phyloP scores from a whole-genome alignment of 2,113 vertebrate genomes.

The Passer montanus region DNA sequence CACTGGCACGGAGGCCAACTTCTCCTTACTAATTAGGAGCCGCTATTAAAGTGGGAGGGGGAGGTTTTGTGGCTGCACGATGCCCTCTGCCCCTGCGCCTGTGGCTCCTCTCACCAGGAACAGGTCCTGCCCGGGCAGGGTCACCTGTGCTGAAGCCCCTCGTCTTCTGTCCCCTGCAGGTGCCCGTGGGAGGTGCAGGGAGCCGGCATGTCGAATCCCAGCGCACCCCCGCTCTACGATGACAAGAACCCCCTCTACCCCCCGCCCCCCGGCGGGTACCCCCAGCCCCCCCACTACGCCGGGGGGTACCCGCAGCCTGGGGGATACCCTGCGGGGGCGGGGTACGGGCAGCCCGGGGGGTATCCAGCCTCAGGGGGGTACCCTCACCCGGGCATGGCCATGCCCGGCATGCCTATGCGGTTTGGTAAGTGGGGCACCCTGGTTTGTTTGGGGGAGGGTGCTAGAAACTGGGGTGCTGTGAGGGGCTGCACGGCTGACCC shows the following conservation, averaged over 20 bases:
- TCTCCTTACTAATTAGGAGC: background rate
- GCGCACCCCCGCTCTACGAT: constrained; percentile 84
- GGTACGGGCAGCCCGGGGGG: constrained; percentile 22
- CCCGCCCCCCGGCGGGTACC: constrained; percentile 48
- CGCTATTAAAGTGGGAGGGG: background rate
- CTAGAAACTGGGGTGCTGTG: background rate
- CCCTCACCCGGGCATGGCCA: constrained; percentile 34
- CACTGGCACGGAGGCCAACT: background rate
- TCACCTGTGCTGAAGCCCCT: background rate
- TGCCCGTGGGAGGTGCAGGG: background rate
- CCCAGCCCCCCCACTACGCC: constrained; percentile 38
- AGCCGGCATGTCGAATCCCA: constrained; percentile 83
- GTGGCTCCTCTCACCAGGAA: accelerated
- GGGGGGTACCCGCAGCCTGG: constrained; percentile 70
- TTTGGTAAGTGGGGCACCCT: constrained; percentile 75
- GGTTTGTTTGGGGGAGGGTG: background rate
- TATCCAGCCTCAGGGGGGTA: constrained; percentile 48
- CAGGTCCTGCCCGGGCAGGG: accelerated
- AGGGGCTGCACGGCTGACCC: background rate
- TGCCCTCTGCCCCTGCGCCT: background rate
- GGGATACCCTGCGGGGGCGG: constrained; percentile 28
- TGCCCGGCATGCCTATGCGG: constrained; percentile 80
- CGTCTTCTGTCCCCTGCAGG: constrained; percentile 51
- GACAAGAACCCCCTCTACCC: constrained; percentile 77
- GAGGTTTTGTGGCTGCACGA: background rate